Evolutionary conservation across 1,140 invertebrate species (phyloP), one percentile per base, ranked within the genome.

Genomic region (Eumaeus atala): DNA sequence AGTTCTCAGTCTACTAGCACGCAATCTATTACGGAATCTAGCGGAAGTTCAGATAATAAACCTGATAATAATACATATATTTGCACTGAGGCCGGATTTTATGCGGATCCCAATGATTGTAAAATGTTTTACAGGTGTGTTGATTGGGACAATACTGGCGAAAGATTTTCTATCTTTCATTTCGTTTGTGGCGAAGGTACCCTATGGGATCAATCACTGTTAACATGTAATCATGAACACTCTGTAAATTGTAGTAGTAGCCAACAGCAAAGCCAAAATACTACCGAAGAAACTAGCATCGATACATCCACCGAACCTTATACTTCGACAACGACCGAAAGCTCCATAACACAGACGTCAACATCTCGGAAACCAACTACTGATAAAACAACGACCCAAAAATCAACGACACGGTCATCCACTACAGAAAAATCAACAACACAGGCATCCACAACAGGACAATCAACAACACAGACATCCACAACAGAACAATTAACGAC

Each of bases 91-190:
- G 89, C 89, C 57, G 94, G 93, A 34, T 94, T 90, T 72, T 93
- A 90, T 70, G 81, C 91, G 9, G 80, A 94, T 84, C 91, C 91
- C 33, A 85, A 82, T 21, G 84, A 91, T 42, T 95, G 93, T 70
- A 89, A 90, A 56, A 92, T 92, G 71, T 93, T 93, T 70, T 93
- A 93, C 65, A 89, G 92, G 57, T 94, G 93, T 69, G 93, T 94
- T 1, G 88, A 92, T 64, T 91, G 90, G 75, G 91, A 91, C 51
- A 89, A 91, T 44, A 75, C 86, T 59, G 90, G 87, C 10, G 73
- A 75, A 53, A 86, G 82, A 58, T 91, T 90, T 74, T 90, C 90
- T 44, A 90, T 90, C 65, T 92, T 91, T 73, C 88, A 91, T 64
- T 92, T 91, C 76, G 83, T 87, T 17, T 92, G 91, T 69, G 90